phyloP scores from a whole-genome alignment of 1,140 invertebrate species.

The Nasonia vitripennis region DNA sequence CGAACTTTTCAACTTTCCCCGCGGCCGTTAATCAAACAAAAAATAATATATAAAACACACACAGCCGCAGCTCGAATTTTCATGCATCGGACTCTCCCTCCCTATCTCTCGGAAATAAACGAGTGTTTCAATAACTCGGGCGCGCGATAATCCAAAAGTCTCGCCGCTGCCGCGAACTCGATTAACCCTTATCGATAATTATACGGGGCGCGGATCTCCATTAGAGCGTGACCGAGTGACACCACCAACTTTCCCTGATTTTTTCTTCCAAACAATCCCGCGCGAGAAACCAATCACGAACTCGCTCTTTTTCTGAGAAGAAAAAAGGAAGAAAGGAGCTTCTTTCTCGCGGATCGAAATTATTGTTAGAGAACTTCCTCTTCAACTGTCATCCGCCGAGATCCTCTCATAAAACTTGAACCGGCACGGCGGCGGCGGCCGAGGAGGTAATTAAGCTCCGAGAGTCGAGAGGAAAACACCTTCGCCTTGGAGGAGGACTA shows the following conservation, averaged over 20 bases:
- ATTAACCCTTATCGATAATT: not conserved
- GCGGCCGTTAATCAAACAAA: not conserved
- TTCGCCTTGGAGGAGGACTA: not conserved
- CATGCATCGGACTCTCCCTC: not conserved
- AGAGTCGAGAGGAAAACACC: conserved; percentile 14
- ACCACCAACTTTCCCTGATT: not conserved
- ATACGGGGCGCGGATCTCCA: not conserved
- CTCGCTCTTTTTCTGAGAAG: not conserved
- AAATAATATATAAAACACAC: not conserved
- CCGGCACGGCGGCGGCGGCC: too few relatives aligned
- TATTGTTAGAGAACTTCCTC: conserved; percentile 36
- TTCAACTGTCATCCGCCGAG: conserved; percentile 22
- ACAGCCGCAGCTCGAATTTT: not conserved
- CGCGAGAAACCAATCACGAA: conserved; percentile 26
- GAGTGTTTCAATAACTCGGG: not conserved
- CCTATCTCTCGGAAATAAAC: not conserved
- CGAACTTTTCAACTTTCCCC: not conserved
- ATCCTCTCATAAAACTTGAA: conserved; percentile 29
- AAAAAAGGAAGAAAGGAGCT: not conserved
- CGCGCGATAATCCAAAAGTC: not conserved
- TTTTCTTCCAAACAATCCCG: not conserved
- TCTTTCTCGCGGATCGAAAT: not conserved
- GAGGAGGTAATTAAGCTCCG: not conserved
- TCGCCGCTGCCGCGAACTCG: not conserved
- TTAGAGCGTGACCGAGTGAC: not conserved